phyloP scores from a whole-genome alignment of 2,113 vertebrate species.

The Columba janthina region DNA sequence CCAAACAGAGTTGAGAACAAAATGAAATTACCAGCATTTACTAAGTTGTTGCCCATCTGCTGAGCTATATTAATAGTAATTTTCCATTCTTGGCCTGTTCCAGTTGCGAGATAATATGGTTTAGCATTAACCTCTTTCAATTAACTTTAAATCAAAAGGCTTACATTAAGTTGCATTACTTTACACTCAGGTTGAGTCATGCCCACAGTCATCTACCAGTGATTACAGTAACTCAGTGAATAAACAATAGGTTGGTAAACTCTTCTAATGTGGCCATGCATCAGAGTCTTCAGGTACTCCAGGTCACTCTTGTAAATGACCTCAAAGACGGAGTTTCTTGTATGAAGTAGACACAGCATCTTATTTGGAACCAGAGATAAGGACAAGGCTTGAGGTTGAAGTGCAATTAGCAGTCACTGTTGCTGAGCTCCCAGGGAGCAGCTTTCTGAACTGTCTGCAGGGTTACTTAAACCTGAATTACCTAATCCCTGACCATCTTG shows the following conservation, averaged over 20 bases:
- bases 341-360: neutral
- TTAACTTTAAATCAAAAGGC: constrained; percentile 15
- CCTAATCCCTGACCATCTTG: accelerated
- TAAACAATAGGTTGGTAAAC: neutral
- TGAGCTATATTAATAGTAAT: constrained; percentile 2
- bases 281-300: neutral
- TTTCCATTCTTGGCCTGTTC: neutral
- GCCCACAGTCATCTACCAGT: neutral
- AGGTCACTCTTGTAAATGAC: neutral
- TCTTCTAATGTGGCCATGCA: neutral
- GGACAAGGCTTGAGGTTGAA: neutral
- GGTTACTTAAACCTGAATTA: neutral
- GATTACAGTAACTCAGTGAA: neutral
- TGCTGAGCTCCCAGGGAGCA: neutral
- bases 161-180: neutral
- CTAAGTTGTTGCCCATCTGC: constrained; percentile 26
- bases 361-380: neutral
- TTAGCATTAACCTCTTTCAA: constrained; percentile 39
- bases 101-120: neutral
- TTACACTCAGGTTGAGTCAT: neutral
- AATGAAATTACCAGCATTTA: constrained; percentile 2
- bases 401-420: accelerated
- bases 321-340: neutral
- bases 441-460: neutral
- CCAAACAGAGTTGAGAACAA: neutral